Percentiles rank a stretch among this genome's conserved stretches.
These are phyloP conservation scores for Carcharodon carcharias DNA, from an alignment of 2,797 vertebrate genomes.

Conservation along the genomic window DNA sequence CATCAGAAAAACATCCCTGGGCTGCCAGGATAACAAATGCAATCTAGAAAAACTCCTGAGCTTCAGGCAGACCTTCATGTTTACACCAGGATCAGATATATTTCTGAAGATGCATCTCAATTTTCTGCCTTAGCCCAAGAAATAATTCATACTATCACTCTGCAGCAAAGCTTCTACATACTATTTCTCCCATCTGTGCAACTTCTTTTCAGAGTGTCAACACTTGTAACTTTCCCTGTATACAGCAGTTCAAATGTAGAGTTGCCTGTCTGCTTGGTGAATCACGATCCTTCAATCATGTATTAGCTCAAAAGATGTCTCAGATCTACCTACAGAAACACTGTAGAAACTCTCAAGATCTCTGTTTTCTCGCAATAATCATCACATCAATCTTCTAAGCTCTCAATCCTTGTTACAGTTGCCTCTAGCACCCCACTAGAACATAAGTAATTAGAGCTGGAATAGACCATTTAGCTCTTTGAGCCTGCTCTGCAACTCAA, in stretches of 20 bases:
- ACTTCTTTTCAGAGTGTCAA: not conserved
- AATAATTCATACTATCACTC: not conserved
- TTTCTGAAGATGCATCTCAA: not conserved
- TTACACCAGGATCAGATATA: not conserved
- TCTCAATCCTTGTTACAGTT: not conserved
- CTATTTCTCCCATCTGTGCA: not conserved
- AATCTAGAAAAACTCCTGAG: not conserved
- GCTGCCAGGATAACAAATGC: not conserved
- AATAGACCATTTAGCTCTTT: too few species aligned
- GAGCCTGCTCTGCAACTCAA: too few species aligned
- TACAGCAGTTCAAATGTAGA: not conserved
- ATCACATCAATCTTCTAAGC: not conserved
- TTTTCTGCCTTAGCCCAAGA: not conserved
- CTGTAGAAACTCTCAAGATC: not conserved
- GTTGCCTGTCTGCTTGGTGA: not conserved
- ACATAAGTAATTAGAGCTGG: too few species aligned
- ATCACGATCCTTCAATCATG: not conserved
- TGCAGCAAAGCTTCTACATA: not conserved
- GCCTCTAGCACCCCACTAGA: not conserved
- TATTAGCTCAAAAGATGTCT: not conserved
- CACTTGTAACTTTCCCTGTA: not conserved
- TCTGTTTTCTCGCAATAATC: not conserved
- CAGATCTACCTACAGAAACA: not conserved
- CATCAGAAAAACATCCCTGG: not conserved
- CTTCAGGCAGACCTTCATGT: not conserved